Conservation (phyloP, 2,888 invertebrate species). For the Ceraclea dissimilis region DNA sequence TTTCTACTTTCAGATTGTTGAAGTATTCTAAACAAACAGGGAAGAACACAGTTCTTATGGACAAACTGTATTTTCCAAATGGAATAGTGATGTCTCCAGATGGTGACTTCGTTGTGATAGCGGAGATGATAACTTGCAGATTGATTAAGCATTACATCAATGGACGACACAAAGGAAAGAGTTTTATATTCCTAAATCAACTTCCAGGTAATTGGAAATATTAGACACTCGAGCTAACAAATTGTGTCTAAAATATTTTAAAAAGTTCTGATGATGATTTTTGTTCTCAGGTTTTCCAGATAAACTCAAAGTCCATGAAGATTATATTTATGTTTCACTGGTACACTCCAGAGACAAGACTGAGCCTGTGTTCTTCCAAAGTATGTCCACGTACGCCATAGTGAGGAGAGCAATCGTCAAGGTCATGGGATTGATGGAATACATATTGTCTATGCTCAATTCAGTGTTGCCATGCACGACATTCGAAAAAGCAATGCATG, state of each 20-base stretch:
- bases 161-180: constrained; percentile 69
- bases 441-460: constrained; percentile 47
- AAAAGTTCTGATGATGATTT: too few species aligned
- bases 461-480: constrained; percentile 50
- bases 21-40: constrained; percentile 72
- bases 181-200: constrained; percentile 74
- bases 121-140: constrained; percentile 60
- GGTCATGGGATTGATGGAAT: constrained; percentile 43
- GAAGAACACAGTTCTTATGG: constrained; percentile 64
- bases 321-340: constrained; percentile 53
- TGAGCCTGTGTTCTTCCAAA: constrained; percentile 41
- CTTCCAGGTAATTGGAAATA: constrained; percentile 53
- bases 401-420: constrained; percentile 50
- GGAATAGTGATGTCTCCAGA: constrained; percentile 78
- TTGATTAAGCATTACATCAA: constrained; percentile 71
- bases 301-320: constrained; percentile 35
- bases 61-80: constrained; percentile 78
- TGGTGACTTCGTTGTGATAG: constrained; percentile 71
- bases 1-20: constrained; percentile 66
- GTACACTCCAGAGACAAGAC: constrained; percentile 42
- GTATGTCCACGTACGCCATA: constrained; percentile 49
- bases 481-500: constrained; percentile 45
- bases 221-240: neutral
- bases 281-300: constrained; percentile 18
- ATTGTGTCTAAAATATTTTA: too few species aligned